These are phyloP conservation scores for Tympanoctomys barrerae DNA, from an alignment of 2,797 vertebrate species.

Conservation along the genomic window DNA sequence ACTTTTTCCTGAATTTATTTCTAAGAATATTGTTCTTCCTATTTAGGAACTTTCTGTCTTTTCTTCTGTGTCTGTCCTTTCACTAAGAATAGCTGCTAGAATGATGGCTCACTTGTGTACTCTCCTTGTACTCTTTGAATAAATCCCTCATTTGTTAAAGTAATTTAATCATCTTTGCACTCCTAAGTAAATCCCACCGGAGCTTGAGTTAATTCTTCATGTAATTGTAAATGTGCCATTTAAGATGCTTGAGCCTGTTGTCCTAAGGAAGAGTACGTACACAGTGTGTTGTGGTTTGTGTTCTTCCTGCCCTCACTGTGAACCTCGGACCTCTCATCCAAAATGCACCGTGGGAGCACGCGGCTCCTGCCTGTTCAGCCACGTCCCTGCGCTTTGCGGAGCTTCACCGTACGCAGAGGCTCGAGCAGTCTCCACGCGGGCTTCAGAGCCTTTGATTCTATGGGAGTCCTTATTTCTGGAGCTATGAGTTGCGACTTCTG, in stretches of 20 bases:
- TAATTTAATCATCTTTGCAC: background rate
- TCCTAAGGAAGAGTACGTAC: background rate
- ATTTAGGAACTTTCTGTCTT: constrained; percentile 38
- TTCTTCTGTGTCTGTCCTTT: constrained; percentile 44
- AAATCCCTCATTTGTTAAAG: constrained; percentile 10
- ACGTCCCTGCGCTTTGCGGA: background rate
- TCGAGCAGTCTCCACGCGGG: background rate
- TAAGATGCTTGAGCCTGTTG: background rate
- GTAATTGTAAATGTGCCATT: background rate
- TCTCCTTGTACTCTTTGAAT: background rate
- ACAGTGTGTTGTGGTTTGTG: background rate
- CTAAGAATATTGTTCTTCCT: constrained; percentile 12
- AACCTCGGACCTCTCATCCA: background rate
- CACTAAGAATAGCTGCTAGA: background rate
- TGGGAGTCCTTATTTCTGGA: background rate
- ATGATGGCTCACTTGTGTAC: background rate
- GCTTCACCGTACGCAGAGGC: background rate
- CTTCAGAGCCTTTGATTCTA: background rate
- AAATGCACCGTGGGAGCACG: background rate
- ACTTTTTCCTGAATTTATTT: background rate
- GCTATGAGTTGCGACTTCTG: background rate
- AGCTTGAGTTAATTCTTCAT: background rate
- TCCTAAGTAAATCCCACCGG: background rate
- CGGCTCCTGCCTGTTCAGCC: background rate
- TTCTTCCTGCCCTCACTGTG: background rate